Evolutionary conservation across 2,888 invertebrate species (phyloP), one percentile per base, ranked within the genome.

Genomic region (Philereme transversata): DNA sequence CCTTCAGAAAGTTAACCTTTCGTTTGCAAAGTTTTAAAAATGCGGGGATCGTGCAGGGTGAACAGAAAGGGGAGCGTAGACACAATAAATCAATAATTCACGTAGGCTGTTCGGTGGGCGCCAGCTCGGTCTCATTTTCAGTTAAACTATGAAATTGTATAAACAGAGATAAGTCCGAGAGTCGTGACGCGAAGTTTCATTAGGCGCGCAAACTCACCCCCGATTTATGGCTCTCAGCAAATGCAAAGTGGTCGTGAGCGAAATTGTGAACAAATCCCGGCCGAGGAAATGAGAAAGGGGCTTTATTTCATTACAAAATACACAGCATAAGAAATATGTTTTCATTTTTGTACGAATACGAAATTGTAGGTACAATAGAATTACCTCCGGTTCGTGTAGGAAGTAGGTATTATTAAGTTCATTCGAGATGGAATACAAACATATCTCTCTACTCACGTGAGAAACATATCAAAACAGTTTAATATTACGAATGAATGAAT

Each of bases 181-280:
- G 76, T 81, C 78, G 80, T 82, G 81, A 85, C 81, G 79, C 79
- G 77, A 76, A 78, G 80, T 86, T 86, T 83, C 82, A 86, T 87
- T 86, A 85, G 78, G 78, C 77, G 71, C 75, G 77, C 76, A 81
- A 81, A 77, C 83, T 68, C 65, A 74, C 70, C 72, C 76, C 73
- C 78, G 81, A 85, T 85, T 83, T 83, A 83, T 79, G 65, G 73
- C 79, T 71, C 74, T 72, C 74, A 71, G 72, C 78, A 75, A 80
- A 81, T 79, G 81, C 77, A 82, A 79, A 80, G 75, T 76, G 68
- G 75, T 82, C 79, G 77, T 81, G 75, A 79, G 74, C 77, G 74
- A 78, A 83, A 82, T 81, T 83, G 79, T 79, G 77, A 83, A 83
- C 81, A 82, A 84, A 84, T 80, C 78, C 75, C 74, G 68, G 62